A percentile compares a stretch with the other conserved stretches of the same genome.
Evolutionary conservation across 2,113 vertebrate species (phyloP).

Genomic region (Caranx melampygus): DNA sequence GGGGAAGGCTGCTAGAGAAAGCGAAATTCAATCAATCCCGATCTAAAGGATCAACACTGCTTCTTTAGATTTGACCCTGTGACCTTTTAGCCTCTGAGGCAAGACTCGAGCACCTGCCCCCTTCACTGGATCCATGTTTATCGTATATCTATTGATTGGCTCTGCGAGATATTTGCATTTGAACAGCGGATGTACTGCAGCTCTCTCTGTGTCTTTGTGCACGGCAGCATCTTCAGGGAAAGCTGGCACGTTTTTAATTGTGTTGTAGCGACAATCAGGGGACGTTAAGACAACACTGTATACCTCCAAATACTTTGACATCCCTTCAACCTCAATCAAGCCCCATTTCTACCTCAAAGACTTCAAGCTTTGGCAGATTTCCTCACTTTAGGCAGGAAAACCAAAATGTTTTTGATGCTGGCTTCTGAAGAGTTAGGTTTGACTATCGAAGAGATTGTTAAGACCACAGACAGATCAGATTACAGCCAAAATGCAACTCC

Average conservation of each 20-base stretch:
- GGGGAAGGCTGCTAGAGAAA: conserved; percentile 30
- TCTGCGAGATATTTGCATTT: conserved; percentile 69
- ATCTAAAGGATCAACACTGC: conserved; percentile 68
- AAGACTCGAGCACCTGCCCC: conserved; percentile 58
- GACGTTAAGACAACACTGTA: conserved; percentile 56
- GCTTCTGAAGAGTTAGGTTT: conserved; percentile 19
- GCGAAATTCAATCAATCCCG: conserved; percentile 71
- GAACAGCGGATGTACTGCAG: conserved; percentile 60
- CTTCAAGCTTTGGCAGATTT: conserved; percentile 36
- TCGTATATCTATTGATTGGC: conserved; percentile 54
- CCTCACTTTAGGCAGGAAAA: conserved; percentile 28
- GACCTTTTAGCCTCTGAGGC: conserved; percentile 67
- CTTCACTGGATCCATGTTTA: conserved; percentile 63
- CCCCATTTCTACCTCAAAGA: conserved; percentile 72
- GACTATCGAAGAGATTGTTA: conserved; percentile 40
- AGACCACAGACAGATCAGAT: conserved; percentile 69
- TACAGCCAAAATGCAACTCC: conserved; percentile 24
- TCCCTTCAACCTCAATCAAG: conserved; percentile 52
- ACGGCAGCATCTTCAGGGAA: conserved; percentile 52
- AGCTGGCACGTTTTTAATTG: conserved; percentile 47
- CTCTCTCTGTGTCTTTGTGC: conserved; percentile 13
- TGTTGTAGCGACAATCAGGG: conserved; percentile 74
- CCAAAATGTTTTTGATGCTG: conserved; percentile 1
- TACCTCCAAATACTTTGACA: conserved; percentile 67
- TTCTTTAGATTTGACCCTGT: conserved; percentile 70